phyloP scores from a whole-genome alignment of 2,113 vertebrate species.

The Periophthalmodon schlosseri region DNA sequence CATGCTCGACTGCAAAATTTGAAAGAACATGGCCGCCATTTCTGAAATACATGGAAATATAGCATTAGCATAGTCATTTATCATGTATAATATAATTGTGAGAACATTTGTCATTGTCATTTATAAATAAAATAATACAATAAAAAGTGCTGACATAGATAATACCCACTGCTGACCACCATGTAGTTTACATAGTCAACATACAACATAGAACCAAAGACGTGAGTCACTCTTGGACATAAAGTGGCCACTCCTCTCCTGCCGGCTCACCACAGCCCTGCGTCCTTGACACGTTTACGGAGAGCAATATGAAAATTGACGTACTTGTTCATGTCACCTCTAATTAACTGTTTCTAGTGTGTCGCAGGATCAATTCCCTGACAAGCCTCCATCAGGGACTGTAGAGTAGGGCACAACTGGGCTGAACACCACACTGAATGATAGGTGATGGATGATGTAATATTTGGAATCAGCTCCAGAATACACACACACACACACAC shows the following conservation, averaged over 20 bases:
- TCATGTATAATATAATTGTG: no score
- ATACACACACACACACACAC: constrained; percentile 34
- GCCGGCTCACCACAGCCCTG: constrained; percentile 49
- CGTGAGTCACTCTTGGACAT: constrained; percentile 30
- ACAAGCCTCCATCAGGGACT: constrained; percentile 68
- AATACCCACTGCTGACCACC: neutral
- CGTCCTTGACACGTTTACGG: constrained; percentile 79
- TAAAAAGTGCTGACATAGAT: neutral
- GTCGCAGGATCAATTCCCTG: constrained; percentile 67
- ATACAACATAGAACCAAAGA: neutral
- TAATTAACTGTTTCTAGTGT: constrained; percentile 72
- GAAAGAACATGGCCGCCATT: no score
- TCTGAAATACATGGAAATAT: no score
- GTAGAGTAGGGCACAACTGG: constrained; percentile 43
- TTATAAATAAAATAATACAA: no score
- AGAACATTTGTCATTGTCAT: no score
- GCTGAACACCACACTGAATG: constrained; percentile 35
- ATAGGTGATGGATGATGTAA: constrained; percentile 62
- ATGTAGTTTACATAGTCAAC: neutral
- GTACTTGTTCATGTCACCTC: constrained; percentile 62
- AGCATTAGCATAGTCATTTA: no score
- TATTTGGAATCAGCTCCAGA: constrained; percentile 49
- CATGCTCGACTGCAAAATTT: no score
- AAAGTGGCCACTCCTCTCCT: constrained; percentile 23
- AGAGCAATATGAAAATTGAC: constrained; percentile 68